Percentiles rank a stretch among this genome's conserved stretches.
phyloP scores from a whole-genome alignment of 2,797 vertebrate genomes.

The Diceros bicornis region DNA sequence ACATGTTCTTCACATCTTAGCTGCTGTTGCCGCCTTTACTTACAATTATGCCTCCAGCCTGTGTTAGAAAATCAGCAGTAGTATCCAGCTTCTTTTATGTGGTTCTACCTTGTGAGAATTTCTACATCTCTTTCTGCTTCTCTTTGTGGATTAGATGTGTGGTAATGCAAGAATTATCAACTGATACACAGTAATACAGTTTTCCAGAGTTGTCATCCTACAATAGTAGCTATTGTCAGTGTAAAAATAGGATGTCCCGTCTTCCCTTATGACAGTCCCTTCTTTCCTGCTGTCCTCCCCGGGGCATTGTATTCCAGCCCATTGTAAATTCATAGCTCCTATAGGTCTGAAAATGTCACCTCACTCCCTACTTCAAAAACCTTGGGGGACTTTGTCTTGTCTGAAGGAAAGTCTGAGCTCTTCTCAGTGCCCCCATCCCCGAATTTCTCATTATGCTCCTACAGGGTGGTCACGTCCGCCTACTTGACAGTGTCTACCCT shows the following conservation, averaged over 20 bases:
- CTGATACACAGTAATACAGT: neutral
- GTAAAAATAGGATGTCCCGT: neutral
- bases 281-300: neutral
- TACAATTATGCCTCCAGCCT: neutral
- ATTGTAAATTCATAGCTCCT: neutral
- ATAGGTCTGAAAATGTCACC: neutral
- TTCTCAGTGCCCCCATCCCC: neutral
- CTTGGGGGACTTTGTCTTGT: neutral
- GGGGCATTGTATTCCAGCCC: neutral
- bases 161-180: neutral
- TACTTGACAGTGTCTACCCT: too few relatives aligned
- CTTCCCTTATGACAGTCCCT: too few relatives aligned
- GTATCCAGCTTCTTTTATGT: neutral
- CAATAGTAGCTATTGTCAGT: neutral
- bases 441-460: neutral
- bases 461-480: neutral
- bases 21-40: conserved; percentile 27
- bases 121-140: conserved; percentile 53
- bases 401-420: neutral
- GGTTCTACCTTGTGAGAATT: conserved; percentile 16
- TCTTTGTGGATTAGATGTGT: neutral
- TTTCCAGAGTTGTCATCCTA: neutral
- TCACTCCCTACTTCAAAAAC: neutral
- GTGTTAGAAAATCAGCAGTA: neutral
- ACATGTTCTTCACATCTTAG: conserved; percentile 41